Evolutionary conservation across 2,113 vertebrate species (phyloP).

Genomic region (Prolemur simus): DNA sequence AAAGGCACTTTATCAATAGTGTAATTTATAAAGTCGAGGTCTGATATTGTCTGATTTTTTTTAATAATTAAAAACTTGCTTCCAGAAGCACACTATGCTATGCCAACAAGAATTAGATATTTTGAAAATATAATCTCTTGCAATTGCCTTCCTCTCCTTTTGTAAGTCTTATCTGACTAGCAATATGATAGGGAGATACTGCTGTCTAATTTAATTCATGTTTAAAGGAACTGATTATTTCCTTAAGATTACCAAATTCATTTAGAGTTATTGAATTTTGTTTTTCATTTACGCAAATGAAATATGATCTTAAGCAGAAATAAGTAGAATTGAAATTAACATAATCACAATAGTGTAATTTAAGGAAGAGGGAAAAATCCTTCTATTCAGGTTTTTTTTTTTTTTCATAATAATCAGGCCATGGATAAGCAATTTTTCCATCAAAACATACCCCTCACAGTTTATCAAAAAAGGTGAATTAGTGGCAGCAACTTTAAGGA

Average conservation of each 20-base stretch:
- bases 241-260: constrained; percentile 1
- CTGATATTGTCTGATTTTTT: neutral
- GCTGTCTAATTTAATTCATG: neutral
- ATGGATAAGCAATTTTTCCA: neutral
- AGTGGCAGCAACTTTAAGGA: neutral
- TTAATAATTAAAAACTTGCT: constrained; percentile 8
- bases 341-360: neutral
- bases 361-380: neutral
- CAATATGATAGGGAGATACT: neutral
- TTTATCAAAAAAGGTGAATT: neutral
- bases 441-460: neutral
- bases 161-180: constrained; percentile 1
- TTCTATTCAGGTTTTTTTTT: neutral
- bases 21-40: neutral
- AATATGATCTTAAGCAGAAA: neutral
- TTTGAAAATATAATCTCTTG: neutral
- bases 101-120: neutral
- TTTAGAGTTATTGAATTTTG: constrained; percentile 33
- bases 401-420: neutral
- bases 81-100: neutral
- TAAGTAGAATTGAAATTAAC: neutral
- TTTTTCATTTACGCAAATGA: neutral
- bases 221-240: neutral
- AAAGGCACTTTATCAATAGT: neutral
- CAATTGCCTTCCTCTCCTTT: neutral